Conservation (phyloP, 2,113 vertebrate genomes). For the Dromiciops gliroides region DNA sequence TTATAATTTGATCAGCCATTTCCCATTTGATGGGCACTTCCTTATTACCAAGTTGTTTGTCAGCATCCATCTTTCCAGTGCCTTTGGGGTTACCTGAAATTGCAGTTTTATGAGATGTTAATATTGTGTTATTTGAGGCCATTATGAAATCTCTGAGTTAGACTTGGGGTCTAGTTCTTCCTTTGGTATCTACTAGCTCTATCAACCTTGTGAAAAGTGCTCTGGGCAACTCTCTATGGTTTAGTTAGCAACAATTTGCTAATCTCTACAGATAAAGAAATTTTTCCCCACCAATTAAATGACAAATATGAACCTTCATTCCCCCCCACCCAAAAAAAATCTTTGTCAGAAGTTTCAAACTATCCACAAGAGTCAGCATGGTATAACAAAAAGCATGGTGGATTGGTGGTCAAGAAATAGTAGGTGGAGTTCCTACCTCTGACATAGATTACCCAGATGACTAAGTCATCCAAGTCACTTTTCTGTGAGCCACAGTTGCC, state of each 20-base stretch:
- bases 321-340: not conserved
- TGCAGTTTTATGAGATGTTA: not conserved
- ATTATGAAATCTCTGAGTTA: not conserved
- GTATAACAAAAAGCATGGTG: not conserved
- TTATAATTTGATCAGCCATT: not conserved
- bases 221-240: not conserved
- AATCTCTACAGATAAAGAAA: not conserved
- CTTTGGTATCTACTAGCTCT: not conserved
- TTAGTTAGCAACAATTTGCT: not conserved
- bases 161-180: not conserved
- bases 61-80: not conserved
- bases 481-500: not conserved
- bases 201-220: not conserved
- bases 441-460: no score
- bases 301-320: not conserved
- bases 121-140: not conserved
- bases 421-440: not conserved
- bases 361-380: not conserved
- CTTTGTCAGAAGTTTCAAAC: not conserved
- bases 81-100: not conserved
- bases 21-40: not conserved
- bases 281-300: not conserved
- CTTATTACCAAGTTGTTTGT: not conserved
- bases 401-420: not conserved
- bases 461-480: not conserved